Percentiles rank a stretch among this genome's conserved stretches.
Evolutionary conservation across 2,113 vertebrate species (phyloP).

Genomic region (Laticauda laticaudata): DNA sequence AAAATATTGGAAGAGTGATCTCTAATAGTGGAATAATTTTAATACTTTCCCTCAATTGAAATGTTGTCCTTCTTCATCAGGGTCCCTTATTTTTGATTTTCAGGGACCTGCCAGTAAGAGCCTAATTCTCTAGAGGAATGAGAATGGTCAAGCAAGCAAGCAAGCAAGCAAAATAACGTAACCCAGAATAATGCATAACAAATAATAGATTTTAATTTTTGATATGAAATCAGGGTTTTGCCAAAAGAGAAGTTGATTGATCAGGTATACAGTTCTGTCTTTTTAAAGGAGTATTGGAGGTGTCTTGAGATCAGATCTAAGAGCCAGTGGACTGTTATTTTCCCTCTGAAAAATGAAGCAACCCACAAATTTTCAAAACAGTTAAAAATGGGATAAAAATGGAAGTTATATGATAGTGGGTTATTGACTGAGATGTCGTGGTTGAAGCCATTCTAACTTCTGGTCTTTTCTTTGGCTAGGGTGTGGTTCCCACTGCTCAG

Average conservation of each 20-base stretch:
- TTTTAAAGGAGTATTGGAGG: background rate
- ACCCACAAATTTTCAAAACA: no score
- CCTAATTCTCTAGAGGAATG: background rate
- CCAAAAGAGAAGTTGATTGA: no score
- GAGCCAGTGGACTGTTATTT: accelerated
- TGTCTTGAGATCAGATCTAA: background rate
- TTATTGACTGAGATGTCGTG: accelerated
- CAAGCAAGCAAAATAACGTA: background rate
- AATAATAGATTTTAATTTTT: background rate
- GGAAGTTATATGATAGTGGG: accelerated
- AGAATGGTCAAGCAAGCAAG: background rate
- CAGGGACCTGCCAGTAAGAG: no score
- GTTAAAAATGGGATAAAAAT: background rate
- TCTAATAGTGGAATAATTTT: background rate
- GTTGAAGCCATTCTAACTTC: background rate
- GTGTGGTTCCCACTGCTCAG: constrained; percentile 90
- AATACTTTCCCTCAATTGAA: background rate
- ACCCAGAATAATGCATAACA: background rate
- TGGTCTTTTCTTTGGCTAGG: constrained; percentile 66
- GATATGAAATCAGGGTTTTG: background rate
- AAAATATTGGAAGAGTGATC: background rate
- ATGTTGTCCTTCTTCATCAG: background rate
- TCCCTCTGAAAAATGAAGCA: background rate
- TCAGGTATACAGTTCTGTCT: background rate
- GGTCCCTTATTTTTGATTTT: background rate